Conservation (phyloP, 2,113 vertebrate species). For the Ellobius talpinus region DNA sequence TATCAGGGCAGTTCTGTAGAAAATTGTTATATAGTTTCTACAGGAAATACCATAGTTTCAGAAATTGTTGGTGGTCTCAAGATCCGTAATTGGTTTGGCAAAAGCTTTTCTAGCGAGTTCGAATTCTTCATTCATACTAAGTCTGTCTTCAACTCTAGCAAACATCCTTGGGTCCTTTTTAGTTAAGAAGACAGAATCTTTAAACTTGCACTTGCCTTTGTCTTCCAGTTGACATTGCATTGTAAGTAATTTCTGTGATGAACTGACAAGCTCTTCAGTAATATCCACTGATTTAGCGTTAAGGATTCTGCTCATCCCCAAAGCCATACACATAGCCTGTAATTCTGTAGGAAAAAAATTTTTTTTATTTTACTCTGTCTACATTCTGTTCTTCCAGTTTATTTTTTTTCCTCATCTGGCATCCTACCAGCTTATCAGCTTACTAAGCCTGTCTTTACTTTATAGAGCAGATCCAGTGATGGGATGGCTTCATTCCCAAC, state of each 20-base stretch:
- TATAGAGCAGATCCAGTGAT: background rate
- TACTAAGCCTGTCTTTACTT: background rate
- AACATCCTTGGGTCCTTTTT: slow-evolving; percentile 98
- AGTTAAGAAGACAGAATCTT: slow-evolving; percentile 97
- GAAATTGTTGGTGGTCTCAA: slow-evolving; percentile 81
- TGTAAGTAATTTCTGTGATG: slow-evolving; percentile 89
- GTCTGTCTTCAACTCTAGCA: slow-evolving; percentile 96
- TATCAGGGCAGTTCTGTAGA: background rate
- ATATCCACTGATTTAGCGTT: background rate
- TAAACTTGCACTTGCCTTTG: slow-evolving; percentile 97
- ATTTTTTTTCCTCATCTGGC: background rate
- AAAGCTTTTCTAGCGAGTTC: slow-evolving; percentile 97
- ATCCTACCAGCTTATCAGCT: background rate
- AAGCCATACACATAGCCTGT: background rate
- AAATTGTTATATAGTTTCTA: slow-evolving; percentile 19
- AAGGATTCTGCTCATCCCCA: background rate
- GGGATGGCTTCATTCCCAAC: background rate
- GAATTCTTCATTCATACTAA: slow-evolving; percentile 98
- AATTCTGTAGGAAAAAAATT: background rate
- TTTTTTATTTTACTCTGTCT: background rate
- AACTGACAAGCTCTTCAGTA: background rate
- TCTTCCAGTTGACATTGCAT: slow-evolving; percentile 97
- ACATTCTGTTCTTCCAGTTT: background rate
- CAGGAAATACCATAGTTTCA: slow-evolving; percentile 56
- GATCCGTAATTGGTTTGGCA: slow-evolving; percentile 97